phyloP scores from a whole-genome alignment of 2,888 invertebrate genomes.

The Hypomecis punctinalis region DNA sequence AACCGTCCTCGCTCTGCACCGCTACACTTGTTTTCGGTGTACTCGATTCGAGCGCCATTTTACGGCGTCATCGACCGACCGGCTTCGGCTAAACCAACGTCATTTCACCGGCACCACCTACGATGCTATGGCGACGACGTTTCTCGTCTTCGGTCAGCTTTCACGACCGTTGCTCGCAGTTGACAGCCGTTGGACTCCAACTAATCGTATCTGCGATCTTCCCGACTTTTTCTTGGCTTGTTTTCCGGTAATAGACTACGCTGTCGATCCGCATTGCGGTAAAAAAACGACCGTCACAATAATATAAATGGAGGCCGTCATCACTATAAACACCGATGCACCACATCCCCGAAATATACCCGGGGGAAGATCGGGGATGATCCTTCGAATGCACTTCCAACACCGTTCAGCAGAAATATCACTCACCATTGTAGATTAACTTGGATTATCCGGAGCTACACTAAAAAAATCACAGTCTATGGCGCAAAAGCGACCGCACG shows the following conservation, averaged over 20 bases:
- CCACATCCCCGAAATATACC: conserved; percentile 78
- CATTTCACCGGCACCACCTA: conserved; percentile 76
- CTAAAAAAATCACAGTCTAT: conserved; percentile 85
- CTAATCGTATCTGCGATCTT: conserved; percentile 43
- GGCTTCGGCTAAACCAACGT: conserved; percentile 64
- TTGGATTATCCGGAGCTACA: conserved; percentile 86
- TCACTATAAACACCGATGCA: conserved; percentile 83
- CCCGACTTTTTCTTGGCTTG: conserved; percentile 46
- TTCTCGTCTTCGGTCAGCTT: conserved; percentile 60
- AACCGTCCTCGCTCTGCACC: conserved; percentile 40
- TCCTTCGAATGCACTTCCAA: conserved; percentile 71
- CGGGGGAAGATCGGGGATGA: conserved; percentile 56
- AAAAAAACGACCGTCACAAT: conserved; percentile 84
- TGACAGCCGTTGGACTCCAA: conserved; percentile 45
- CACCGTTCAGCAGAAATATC: conserved; percentile 77
- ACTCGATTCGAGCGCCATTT: conserved; percentile 55
- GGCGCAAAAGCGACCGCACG: conserved; percentile 84
- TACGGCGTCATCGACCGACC: conserved; percentile 59
- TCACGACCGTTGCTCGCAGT: conserved; percentile 53
- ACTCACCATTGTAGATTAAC: conserved; percentile 86
- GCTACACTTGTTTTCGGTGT: conserved; percentile 60
- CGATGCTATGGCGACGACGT: conserved; percentile 76
- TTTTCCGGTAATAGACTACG: conserved; percentile 55
- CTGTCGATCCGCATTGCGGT: conserved; percentile 82
- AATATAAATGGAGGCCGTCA: conserved; percentile 84